A percentile compares a stretch with the other conserved stretches of the same genome.
These are phyloP conservation scores for Ophion slaviceki DNA, from an alignment of 2,888 invertebrate species.

Conservation along the genomic window DNA sequence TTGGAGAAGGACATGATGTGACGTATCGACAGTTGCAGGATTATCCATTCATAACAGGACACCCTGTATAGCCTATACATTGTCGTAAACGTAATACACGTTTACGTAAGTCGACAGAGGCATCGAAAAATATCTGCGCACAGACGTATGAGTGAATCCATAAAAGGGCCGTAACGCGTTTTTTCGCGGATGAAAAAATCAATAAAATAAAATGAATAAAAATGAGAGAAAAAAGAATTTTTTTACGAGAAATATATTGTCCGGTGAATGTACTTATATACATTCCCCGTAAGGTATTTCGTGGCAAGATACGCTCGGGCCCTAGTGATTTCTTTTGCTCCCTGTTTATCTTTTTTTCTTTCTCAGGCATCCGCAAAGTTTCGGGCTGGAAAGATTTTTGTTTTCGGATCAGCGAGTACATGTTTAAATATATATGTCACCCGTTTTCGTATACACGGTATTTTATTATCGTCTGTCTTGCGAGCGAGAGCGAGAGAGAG, in stretches of 20 bases:
- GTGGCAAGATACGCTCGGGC: too few species aligned
- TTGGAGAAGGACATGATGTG: too few species aligned
- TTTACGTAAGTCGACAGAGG: neutral
- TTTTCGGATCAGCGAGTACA: conserved; percentile 54
- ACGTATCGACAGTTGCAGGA: too few species aligned
- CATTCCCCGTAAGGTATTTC: too few species aligned
- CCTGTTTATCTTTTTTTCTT: conserved; percentile 18
- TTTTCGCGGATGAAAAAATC: neutral
- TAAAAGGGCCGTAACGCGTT: conserved; percentile 16
- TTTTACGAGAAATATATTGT: too few species aligned
- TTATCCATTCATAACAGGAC: too few species aligned
- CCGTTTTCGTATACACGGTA: conserved; percentile 30
- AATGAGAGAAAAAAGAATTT: too few species aligned
- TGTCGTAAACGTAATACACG: neutral
- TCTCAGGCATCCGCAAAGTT: neutral
- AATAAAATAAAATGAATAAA: too few species aligned
- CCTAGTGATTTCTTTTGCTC: too few species aligned
- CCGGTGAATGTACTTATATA: too few species aligned
- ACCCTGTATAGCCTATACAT: neutral
- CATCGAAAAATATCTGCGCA: conserved; percentile 17
- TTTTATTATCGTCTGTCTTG: conserved; percentile 42
- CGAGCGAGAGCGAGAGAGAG: neutral
- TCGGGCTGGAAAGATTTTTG: conserved; percentile 43
- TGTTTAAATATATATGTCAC: conserved; percentile 54
- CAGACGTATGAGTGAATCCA: neutral